Evolutionary conservation across 2,888 invertebrate genomes (phyloP).

Genomic region (Drosophila mulleri): DNA sequence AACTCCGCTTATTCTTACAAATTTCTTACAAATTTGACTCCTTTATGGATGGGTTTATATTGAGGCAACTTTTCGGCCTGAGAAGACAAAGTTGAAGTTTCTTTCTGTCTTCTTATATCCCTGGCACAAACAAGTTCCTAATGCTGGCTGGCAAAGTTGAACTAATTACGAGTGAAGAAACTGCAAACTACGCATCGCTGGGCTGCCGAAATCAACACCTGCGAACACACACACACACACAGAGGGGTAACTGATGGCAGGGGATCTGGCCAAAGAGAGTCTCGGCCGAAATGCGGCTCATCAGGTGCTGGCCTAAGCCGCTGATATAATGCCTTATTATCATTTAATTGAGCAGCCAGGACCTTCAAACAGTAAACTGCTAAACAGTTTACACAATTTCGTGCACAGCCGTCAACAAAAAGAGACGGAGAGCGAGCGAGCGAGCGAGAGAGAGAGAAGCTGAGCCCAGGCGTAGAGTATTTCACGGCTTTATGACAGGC

Average conservation of each 20-base stretch:
- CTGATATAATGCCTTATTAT: constrained; percentile 63
- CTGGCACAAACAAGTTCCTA: constrained; percentile 22
- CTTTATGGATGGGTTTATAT: not conserved
- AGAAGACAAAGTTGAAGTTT: constrained; percentile 14
- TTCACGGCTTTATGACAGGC: constrained; percentile 60
- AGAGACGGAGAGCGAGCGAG: not conserved
- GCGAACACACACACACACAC: not conserved
- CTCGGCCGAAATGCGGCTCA: constrained; percentile 20
- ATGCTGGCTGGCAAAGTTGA: constrained; percentile 28
- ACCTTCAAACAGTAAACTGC: constrained; percentile 47
- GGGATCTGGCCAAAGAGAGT: constrained; percentile 12
- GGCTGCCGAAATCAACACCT: constrained; percentile 38
- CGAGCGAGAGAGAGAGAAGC: not conserved
- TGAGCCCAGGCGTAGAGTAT: constrained; percentile 14
- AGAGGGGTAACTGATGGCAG: constrained; percentile 13
- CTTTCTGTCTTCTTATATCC: not conserved
- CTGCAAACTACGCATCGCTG: constrained; percentile 30
- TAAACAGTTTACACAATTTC: constrained; percentile 65
- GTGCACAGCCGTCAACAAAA: constrained; percentile 22
- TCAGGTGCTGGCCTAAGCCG: constrained; percentile 51
- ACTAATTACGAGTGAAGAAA: constrained; percentile 28
- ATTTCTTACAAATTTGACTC: not conserved
- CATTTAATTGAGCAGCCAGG: constrained; percentile 63
- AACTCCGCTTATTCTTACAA: not conserved
- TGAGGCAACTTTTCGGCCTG: constrained; percentile 5